Conservation (phyloP, 2,797 vertebrate species). For the Falco peregrinus region DNA sequence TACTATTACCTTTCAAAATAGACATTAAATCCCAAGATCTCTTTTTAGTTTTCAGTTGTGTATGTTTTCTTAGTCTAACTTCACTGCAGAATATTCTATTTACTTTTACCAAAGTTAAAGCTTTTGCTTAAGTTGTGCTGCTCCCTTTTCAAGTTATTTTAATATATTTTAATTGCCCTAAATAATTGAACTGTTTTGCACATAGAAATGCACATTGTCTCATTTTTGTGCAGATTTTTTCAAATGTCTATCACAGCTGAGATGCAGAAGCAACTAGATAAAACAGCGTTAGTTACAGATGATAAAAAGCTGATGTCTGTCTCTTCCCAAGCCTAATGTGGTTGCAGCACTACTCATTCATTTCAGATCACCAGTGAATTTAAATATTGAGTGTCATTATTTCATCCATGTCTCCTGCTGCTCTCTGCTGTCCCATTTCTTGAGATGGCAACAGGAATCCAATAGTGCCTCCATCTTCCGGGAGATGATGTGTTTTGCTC, state of each 20-base stretch:
- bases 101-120: neutral
- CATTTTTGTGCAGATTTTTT: neutral
- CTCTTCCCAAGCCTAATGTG: slow-evolving; percentile 27
- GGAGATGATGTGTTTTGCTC: neutral
- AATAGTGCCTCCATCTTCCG: neutral
- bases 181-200: slow-evolving; percentile 59
- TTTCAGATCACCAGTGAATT: slow-evolving; percentile 2
- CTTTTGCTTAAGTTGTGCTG: slow-evolving; percentile 17
- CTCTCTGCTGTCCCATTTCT: slow-evolving; percentile 12
- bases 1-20: neutral
- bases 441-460: slow-evolving; percentile 26
- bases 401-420: neutral
- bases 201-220: slow-evolving; percentile 49
- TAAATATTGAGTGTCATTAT: neutral
- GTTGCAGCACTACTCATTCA: slow-evolving; percentile 5
- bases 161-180: slow-evolving; percentile 65
- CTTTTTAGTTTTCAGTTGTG: slow-evolving; percentile 21
- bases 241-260: neutral
- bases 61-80: neutral
- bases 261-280: slow-evolving; percentile 26
- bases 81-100: slow-evolving; percentile 11
- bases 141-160: slow-evolving; percentile 50
- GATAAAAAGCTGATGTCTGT: slow-evolving; percentile 9
- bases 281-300: slow-evolving; percentile 31
- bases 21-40: neutral